phyloP scores from a whole-genome alignment of 2,888 invertebrate genomes.

The Ypsolopha scabrella region DNA sequence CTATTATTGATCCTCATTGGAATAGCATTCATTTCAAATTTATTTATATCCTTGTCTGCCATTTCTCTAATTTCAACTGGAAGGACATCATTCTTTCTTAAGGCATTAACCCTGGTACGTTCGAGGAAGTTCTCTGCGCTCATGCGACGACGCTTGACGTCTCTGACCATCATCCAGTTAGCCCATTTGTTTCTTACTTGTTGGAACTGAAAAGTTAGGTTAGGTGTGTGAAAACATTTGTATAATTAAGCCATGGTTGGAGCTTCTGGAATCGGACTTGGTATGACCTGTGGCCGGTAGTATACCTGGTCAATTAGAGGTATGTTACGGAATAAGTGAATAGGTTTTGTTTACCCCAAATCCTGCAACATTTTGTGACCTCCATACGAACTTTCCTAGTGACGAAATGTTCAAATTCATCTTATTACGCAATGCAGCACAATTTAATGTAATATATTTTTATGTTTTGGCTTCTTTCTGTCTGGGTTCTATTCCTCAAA shows the following conservation, averaged over 20 bases:
- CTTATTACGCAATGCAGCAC: neutral
- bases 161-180: conserved; percentile 87
- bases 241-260: neutral
- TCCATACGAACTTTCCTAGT: conserved; percentile 45
- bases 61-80: conserved; percentile 84
- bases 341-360: conserved; percentile 30
- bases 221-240: neutral
- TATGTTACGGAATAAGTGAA: conserved; percentile 3
- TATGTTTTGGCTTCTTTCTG: too few relatives aligned
- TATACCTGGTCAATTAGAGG: neutral
- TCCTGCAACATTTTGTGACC: conserved; percentile 43
- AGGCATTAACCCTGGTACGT: conserved; percentile 82
- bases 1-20: conserved; percentile 76
- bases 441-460: too few relatives aligned
- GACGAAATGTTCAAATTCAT: conserved; percentile 47
- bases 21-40: conserved; percentile 81
- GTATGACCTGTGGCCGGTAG: neutral
- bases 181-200: conserved; percentile 83
- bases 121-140: conserved; percentile 81
- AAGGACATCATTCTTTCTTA: conserved; percentile 87
- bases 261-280: too few relatives aligned
- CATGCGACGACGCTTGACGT: conserved; percentile 84
- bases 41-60: conserved; percentile 80
- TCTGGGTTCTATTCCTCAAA: too few relatives aligned
- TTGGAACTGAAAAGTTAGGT: conserved; percentile 65